These are phyloP conservation scores for Triplophysa dalaica DNA, from an alignment of 2,113 vertebrate genomes.

Conservation along the genomic window DNA sequence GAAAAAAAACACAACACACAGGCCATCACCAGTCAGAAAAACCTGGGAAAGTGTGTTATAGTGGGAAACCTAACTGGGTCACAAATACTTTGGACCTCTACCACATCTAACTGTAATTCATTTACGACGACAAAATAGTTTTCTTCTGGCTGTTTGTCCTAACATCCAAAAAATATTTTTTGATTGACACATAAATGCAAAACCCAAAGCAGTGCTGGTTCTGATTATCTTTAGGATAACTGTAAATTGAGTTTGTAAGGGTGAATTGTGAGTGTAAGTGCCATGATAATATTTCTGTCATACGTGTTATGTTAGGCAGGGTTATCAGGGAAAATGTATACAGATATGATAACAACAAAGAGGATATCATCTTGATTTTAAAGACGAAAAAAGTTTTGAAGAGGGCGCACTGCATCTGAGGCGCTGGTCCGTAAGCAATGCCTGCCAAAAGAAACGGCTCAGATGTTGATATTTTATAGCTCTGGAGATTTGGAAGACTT, in stretches of 20 bases:
- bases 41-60: slow-evolving; percentile 30
- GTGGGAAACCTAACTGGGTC: slow-evolving; percentile 2
- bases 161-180: background rate
- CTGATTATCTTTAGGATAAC: slow-evolving; percentile 19
- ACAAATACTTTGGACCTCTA: slow-evolving; percentile 9
- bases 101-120: slow-evolving; percentile 11
- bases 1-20: slow-evolving; percentile 31
- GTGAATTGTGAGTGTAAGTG: background rate
- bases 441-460: no score
- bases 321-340: background rate
- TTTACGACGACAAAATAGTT: slow-evolving; percentile 1
- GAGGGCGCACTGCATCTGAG: background rate
- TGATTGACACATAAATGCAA: background rate
- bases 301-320: slow-evolving; percentile 5
- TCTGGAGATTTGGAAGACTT: background rate
- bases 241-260: background rate
- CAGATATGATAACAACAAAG: background rate
- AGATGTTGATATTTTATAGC: no score
- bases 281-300: background rate
- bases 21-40: background rate
- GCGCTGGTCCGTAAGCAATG: background rate
- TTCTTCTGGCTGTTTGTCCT: background rate
- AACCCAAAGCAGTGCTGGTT: slow-evolving; percentile 22
- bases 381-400: background rate
- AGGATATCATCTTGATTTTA: background rate